Evolutionary conservation across 2,888 invertebrate genomes (phyloP).

Genomic region (Trachelus stipa): DNA sequence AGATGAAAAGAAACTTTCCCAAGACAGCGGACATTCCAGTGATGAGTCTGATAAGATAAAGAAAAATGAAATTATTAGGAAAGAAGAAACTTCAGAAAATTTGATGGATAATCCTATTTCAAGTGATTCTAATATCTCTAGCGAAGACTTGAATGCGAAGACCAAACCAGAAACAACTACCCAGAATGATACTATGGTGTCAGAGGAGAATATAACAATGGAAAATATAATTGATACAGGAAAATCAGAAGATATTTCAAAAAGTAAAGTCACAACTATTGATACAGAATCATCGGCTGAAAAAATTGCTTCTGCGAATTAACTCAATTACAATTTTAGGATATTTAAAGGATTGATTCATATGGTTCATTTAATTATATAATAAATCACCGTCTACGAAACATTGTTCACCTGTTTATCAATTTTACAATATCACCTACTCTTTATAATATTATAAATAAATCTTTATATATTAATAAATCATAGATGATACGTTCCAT

Average conservation of each 20-base stretch:
- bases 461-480: no score
- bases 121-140: background rate
- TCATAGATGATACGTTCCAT: background rate
- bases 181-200: background rate
- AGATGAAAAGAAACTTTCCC: slow-evolving; percentile 18
- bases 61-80: background rate
- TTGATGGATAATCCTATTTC: background rate
- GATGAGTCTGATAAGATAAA: slow-evolving; percentile 19
- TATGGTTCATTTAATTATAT: background rate
- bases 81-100: background rate
- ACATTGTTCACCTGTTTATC: background rate
- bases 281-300: background rate
- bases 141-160: background rate
- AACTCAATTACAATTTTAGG: background rate
- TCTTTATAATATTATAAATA: background rate
- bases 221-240: background rate
- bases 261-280: background rate
- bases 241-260: background rate
- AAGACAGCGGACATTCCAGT: slow-evolving; percentile 41
- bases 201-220: background rate
- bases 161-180: background rate
- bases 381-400: background rate
- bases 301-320: background rate
- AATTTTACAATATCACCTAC: background rate
- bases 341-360: background rate